A percentile compares a stretch with the other conserved stretches of the same genome.
These are phyloP conservation scores for Shinisaurus crocodilurus DNA, from an alignment of 2,113 vertebrate genomes.

Conservation along the genomic window DNA sequence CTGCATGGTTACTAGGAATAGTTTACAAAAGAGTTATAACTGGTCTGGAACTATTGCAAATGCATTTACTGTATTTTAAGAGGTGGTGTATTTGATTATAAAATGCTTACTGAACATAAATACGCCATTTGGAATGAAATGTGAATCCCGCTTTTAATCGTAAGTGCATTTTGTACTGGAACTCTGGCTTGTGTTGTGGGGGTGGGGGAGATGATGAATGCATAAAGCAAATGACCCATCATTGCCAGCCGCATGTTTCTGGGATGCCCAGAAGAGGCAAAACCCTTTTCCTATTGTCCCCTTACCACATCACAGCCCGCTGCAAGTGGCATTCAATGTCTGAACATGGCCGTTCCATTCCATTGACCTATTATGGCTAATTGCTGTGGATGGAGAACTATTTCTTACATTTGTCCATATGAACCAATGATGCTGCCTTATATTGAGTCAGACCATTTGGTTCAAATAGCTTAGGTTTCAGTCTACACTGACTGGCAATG, in stretches of 20 bases:
- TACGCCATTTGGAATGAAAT: constrained; percentile 24
- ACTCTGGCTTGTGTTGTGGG: neutral
- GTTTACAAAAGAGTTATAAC: constrained; percentile 26
- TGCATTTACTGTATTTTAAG: constrained; percentile 38
- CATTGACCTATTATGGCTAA: neutral
- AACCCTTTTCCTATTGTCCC: neutral
- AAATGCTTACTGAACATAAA: constrained; percentile 42
- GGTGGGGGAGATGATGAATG: neutral
- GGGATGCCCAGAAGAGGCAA: neutral
- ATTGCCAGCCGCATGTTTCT: neutral
- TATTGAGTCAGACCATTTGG: too few relatives aligned
- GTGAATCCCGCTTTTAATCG: neutral
- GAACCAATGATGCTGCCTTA: neutral
- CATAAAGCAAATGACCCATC: neutral
- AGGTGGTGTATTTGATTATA: constrained; percentile 27
- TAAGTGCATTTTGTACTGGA: constrained; percentile 37
- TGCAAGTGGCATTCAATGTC: neutral
- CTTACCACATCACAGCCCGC: neutral
- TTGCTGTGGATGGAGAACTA: too few relatives aligned
- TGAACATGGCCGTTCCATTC: neutral
- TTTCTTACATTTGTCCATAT: neutral
- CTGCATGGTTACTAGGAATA: neutral
- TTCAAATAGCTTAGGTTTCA: neutral
- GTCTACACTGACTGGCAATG: neutral
- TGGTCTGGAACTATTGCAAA: neutral